Conservation (phyloP, 2,113 vertebrate genomes). For the Megaptera novaeangliae region DNA sequence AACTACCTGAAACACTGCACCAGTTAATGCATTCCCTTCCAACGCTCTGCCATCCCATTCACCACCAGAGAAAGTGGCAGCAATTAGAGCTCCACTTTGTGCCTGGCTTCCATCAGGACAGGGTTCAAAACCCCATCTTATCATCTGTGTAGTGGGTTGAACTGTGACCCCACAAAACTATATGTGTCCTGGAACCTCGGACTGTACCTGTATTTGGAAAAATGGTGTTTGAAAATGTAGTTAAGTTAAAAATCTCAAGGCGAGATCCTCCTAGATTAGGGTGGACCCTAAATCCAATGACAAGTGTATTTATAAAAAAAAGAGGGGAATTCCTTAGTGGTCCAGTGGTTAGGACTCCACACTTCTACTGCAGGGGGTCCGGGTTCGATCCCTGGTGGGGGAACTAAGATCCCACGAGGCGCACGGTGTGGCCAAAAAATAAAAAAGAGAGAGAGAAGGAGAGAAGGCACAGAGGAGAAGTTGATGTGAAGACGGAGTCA, state of each 20-base stretch:
- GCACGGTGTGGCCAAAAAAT: too few relatives aligned
- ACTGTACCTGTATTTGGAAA: background rate
- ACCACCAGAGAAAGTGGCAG: background rate
- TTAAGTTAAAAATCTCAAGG: background rate
- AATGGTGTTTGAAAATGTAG: background rate
- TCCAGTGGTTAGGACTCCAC: too few relatives aligned
- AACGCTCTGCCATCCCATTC: too few relatives aligned
- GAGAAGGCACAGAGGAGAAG: too few relatives aligned
- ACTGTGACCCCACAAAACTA: background rate
- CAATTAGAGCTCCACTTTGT: background rate
- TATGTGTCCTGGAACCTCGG: background rate
- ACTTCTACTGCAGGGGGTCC: too few relatives aligned
- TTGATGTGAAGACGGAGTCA: too few relatives aligned
- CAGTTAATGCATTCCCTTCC: background rate
- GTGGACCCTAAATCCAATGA: too few relatives aligned
- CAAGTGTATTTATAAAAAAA: too few relatives aligned
- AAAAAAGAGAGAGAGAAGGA: too few relatives aligned
- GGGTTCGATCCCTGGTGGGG: too few relatives aligned
- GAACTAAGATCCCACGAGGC: too few relatives aligned
- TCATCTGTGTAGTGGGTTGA: background rate
- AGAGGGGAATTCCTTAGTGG: too few relatives aligned
- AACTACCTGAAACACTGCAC: background rate
- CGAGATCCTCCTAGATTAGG: background rate
- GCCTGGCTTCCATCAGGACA: background rate
- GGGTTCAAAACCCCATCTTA: background rate